Percentiles rank a stretch among this genome's conserved stretches.
Conservation (phyloP, 2,888 invertebrate genomes). For the Euclidia mi region DNA sequence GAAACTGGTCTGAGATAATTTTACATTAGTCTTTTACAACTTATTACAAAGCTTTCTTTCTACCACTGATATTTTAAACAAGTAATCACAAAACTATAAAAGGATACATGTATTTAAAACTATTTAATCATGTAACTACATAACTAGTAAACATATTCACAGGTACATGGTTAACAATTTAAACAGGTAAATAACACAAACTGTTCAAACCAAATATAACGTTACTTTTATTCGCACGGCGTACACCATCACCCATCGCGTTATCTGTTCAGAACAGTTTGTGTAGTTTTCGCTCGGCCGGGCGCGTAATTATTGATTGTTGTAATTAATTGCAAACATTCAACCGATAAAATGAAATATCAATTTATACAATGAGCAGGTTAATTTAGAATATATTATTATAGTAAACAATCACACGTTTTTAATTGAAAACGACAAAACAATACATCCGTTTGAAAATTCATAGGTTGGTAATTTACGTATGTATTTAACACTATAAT, state of each 20-base stretch:
- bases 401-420: slow-evolving; percentile 20
- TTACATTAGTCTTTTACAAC: no score
- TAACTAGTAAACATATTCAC: no score
- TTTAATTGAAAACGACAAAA: slow-evolving; percentile 25
- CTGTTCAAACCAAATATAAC: slow-evolving; percentile 14
- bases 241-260: slow-evolving; percentile 40
- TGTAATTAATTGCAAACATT: slow-evolving; percentile 85
- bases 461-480: slow-evolving; percentile 7
- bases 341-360: slow-evolving; percentile 74
- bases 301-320: slow-evolving; percentile 86
- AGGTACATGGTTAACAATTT: no score
- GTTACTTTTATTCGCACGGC: slow-evolving; percentile 20
- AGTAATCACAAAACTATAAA: no score
- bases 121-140: no score
- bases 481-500: no score
- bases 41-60: no score
- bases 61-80: no score
- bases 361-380: slow-evolving; percentile 59
- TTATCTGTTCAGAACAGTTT: slow-evolving; percentile 72
- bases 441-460: slow-evolving; percentile 10
- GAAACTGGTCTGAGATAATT: no score
- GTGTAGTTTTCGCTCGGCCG: slow-evolving; percentile 77
- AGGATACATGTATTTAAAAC: no score
- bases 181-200: no score
- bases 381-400: slow-evolving; percentile 47